Evolutionary conservation across 1,140 invertebrate species (phyloP), one percentile per base, ranked within the genome.

Genomic region (Bathynomus jamesi): DNA sequence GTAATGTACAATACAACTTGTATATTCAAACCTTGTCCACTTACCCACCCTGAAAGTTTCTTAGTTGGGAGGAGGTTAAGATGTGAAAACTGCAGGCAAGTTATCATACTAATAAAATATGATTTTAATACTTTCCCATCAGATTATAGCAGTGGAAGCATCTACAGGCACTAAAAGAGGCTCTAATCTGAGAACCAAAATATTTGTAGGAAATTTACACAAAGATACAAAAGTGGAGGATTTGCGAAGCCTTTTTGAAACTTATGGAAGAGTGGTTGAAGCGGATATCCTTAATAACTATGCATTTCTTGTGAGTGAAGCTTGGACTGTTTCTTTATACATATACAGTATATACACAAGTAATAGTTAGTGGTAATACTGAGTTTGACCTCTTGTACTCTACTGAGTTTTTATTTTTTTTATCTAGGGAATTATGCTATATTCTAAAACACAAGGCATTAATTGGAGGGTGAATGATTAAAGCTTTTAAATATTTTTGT

Each of bases 241-340:
- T 83, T 90, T 94, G 72, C 88, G 90, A 79, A 89, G 90, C 81
- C 83, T 94, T 69, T 94, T 94, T 83, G 89, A 90, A 81, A 92
- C 92, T 82, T 94, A 87, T 84, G 92, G 92, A 79, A 91, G 89
- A 72, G 92, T 95, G 68, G 90, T 93, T 67, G 92, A 95, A 81
- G 93, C 91, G 84, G 92, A 95, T 85, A 93, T 94, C 81, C 91
- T 95, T 32, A 87, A 91, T 74, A 94, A 94, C 84, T 95, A 93
- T 84, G 92, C 91, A 76, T 95, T 95, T 86, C 92, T 95, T 78
- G 82, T 82, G 78, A 80, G 80, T 61, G 25, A 53, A 53, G 5
- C 21, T 53, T 53, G 2, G 40, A 5, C 21, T n/a, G n/a, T n/a
- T n/a, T n/a, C 21, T 17, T 53, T 53, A 53, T 53, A 53, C 21